These are phyloP conservation scores for Coptotermes formosanus DNA, from an alignment of 1,140 invertebrate genomes.

Conservation along the genomic window DNA sequence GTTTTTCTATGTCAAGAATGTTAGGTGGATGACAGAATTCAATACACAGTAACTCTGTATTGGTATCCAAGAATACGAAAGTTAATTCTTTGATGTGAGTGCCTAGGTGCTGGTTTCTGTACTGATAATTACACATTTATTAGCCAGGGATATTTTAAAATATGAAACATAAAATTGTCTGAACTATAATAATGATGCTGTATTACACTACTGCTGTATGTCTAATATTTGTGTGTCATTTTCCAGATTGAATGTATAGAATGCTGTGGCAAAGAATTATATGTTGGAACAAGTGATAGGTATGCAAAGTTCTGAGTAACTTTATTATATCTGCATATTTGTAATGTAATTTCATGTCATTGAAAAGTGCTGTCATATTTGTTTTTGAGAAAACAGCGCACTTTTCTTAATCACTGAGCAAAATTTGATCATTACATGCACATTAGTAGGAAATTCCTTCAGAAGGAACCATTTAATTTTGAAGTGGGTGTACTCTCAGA, in stretches of 20 bases:
- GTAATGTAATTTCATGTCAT: too few species aligned
- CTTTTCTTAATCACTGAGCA: too few species aligned
- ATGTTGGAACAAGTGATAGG: conserved; percentile 31
- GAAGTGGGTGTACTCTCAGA: too few species aligned
- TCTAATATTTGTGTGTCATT: background rate
- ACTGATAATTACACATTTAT: background rate
- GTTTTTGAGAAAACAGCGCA: too few species aligned
- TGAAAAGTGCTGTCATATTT: too few species aligned
- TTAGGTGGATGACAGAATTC: background rate
- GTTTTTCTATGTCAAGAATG: too few species aligned
- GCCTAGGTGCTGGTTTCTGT: background rate
- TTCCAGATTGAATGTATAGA: conserved; percentile 31
- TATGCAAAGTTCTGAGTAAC: background rate
- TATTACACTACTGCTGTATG: background rate
- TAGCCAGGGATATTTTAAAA: background rate
- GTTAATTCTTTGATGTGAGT: background rate
- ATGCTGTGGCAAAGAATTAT: conserved; percentile 28
- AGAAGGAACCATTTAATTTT: too few species aligned
- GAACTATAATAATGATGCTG: background rate
- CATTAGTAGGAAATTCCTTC: too few species aligned
- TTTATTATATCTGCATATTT: too few species aligned
- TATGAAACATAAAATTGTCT: background rate
- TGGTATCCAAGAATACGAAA: background rate
- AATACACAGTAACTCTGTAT: background rate
- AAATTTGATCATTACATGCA: too few species aligned